Evolutionary conservation across 2,888 invertebrate genomes (phyloP).

Genomic region (Siphonodentalium dalli): DNA sequence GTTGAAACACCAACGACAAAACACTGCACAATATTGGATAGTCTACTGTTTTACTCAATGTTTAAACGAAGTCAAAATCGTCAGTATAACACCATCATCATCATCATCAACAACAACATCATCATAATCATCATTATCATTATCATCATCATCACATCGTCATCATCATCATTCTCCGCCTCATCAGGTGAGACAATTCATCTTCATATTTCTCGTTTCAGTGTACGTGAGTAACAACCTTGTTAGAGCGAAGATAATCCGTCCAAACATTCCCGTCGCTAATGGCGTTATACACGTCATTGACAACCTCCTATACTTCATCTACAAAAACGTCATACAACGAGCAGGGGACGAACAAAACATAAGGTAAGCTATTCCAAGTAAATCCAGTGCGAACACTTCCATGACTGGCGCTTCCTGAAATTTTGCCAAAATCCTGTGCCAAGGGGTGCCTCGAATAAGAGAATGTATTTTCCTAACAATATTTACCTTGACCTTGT

Average conservation of each 20-base stretch:
- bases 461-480: too few relatives aligned
- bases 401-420: too few relatives aligned
- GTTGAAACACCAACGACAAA: too few relatives aligned
- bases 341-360: slow-evolving; percentile 32
- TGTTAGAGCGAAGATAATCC: slow-evolving; percentile 43
- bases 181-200: too few relatives aligned
- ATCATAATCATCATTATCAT: too few relatives aligned
- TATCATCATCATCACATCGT: too few relatives aligned
- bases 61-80: background rate
- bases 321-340: slow-evolving; percentile 46
- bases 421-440: too few relatives aligned
- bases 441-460: too few relatives aligned
- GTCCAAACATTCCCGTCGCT: slow-evolving; percentile 45
- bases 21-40: too few relatives aligned
- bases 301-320: slow-evolving; percentile 49
- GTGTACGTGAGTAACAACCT: slow-evolving; percentile 48
- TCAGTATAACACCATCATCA: background rate
- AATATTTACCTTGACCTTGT: too few relatives aligned
- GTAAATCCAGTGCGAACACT: background rate
- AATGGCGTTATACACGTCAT: slow-evolving; percentile 55
- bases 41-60: background rate
- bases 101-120: background rate
- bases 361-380: slow-evolving; percentile 26
- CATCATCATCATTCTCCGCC: background rate
- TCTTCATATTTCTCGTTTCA: slow-evolving; percentile 28